Base-by-base conservation (phyloP, 1,140 invertebrate species). In the Sarcophaga bullata region DNA sequence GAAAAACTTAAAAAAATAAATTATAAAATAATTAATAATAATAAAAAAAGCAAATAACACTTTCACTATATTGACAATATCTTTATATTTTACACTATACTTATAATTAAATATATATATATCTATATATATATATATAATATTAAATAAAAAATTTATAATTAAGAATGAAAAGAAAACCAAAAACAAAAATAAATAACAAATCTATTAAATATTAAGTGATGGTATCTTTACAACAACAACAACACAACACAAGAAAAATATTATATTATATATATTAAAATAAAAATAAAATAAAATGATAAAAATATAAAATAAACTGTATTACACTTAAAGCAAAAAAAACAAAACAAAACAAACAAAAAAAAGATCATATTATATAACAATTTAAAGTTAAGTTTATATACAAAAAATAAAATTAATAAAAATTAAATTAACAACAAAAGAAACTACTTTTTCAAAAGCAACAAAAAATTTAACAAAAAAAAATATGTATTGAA, bases 21-120 rank as follows among this genome's bases (percentile, higher is more conserved):
- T 19, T 10, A 78, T 19, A 19, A 68, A 68, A 68, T 37, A 37
- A 37, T 37, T 37, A 76, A 11, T n/a, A 25, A 15, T 13, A 48
- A 73, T 37, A 76, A 78, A 19, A 78, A 78, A 78, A 19, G 75
- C 75, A 78, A 78, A 76, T 50, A 78, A 78, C 75, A 78, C 75
- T 78, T 78, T 78, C 75, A 78, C 75, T 78, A 78, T 78, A 78
- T 78, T 78, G 75, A 78, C 75, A 78, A 78, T 78, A 78, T 78
- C 75, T 78, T 78, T 78, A 78, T 78, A 78, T 78, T 78, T 78
- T 78, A 78, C 75, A 78, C 75, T 78, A 78, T 78, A 78, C 75
- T 78, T 78, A 78, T 78, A 78, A 78, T 25, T 78, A 78, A 78
- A 78, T 78, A 50, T 78, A 78, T 68, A 68, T 19, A 68, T 9